Base-by-base conservation (phyloP, 2,888 invertebrate genomes). In the Dichetophora obliterata region DNA sequence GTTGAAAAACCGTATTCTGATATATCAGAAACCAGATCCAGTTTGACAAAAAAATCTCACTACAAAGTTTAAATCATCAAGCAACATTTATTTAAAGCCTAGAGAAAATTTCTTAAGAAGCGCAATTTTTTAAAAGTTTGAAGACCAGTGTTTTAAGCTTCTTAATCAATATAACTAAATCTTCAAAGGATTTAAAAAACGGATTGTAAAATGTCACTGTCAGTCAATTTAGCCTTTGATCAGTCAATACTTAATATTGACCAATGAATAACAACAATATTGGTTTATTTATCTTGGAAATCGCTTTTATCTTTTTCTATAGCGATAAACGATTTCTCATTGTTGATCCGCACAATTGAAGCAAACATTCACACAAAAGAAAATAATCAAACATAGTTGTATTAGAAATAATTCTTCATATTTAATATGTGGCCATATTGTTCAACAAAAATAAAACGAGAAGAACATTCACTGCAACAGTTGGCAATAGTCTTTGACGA, bases 351-450 rank as follows among this genome's bases (percentile, higher is more conserved):
- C 27, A 68, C 75, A 50, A 71, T 34, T 37, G 52, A 69, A 69
- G 3, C 27, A 61, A 69, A 22, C 27, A 24, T 24, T 19, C 66
- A 68, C 34, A 68, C 43, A 59, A 73, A 72, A 78, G 77, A 76
- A 80, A 79, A 80, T 80, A 80, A 81, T 79, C 79, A 77, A 79
- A 76, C 69, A 14, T 59, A 59, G 57, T 24, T 59, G 24, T 19
- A 27, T 69, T 50, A 34, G n/a, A 61, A 71, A 54, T 72, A 9
- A 52, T 71, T 48, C 52, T 70, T 11, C 68, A 68, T 27, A 68
- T 68, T 82, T 86, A 83, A 85, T 85, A 83, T 85, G 86, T 74
- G 81, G 80, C 86, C 86, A 85, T 83, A 86, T 86, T 85, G 84
- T 83, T 84, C 83, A 81, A 57, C 59, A 59, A 59, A 14, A 61